Evolutionary conservation across 1,140 invertebrate species (phyloP).

Genomic region (Drosophila serrata): DNA sequence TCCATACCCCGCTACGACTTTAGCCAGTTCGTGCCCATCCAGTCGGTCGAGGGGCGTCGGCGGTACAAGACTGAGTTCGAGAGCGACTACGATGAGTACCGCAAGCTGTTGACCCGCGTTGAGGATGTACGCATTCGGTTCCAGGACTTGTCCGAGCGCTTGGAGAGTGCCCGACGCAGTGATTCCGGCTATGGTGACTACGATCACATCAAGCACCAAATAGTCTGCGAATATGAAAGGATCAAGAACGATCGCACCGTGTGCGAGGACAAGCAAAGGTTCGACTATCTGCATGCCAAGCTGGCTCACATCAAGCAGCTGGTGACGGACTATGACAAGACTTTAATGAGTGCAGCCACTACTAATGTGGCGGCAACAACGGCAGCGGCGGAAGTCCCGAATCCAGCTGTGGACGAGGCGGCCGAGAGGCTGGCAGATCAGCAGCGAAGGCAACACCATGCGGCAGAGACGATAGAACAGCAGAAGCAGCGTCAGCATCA

Average conservation of each 20-base stretch:
- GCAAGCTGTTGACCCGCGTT: constrained; percentile 90
- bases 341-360: constrained; percentile 63
- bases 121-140: constrained; percentile 92
- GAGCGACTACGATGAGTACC: constrained; percentile 93
- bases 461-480: constrained; percentile 67
- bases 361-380: neutral
- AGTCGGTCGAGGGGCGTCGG: constrained; percentile 90
- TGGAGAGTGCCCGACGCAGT: constrained; percentile 57
- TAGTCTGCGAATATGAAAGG: constrained; percentile 92
- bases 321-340: constrained; percentile 92
- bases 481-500: constrained; percentile 20
- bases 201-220: constrained; percentile 89
- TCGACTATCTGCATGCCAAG: constrained; percentile 95
- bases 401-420: constrained; percentile 21
- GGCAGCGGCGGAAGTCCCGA: constrained; percentile 5
- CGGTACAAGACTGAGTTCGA: constrained; percentile 96
- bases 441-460: constrained; percentile 59
- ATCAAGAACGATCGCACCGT: constrained; percentile 91
- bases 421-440: constrained; percentile 33
- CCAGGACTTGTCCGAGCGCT: constrained; percentile 87
- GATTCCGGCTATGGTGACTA: constrained; percentile 70
- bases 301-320: constrained; percentile 95
- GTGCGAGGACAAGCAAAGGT: constrained; percentile 89
- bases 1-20: constrained; percentile 76
- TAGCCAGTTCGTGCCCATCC: constrained; percentile 93